Base-by-base conservation (phyloP, 2,888 invertebrate species). In the Amphipyra tragopoginis region DNA sequence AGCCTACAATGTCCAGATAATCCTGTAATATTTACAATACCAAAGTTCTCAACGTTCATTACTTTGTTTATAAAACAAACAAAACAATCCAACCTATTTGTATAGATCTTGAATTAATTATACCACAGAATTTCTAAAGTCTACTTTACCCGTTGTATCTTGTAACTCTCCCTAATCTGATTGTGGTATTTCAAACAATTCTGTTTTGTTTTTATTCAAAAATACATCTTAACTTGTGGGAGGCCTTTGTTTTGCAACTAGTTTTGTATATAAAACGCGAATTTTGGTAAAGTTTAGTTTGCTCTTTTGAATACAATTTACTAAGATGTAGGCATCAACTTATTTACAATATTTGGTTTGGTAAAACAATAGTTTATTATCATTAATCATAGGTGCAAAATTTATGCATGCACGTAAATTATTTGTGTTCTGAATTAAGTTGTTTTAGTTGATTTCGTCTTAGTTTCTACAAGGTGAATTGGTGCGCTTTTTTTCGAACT, bases 271-370 rank as follows among this genome's bases (percentile, higher is more conserved):
- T 13, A 29, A 47, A 55, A 51, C 42, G 45, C 58, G 29, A 40
- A 66, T 39, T 72, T 72, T 66, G 15, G 11, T 45, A 39, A 58
- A 58, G 39, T 57, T 65, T 50, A 14, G 42, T 66, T 51, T 39
- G 14, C 14, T 51, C 29, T 43, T 50, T 42, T 13, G 57, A 65
- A 50, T 29, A 29, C 50, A 51, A 10, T 72, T 29, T 56, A 48
- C 43, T 33, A 21, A 29, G 7, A 29, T 1, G 36, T 49, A 45
- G n/a, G 38, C 42, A 26, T 39, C 29, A 14, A 39, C 8, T 42
- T 39, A 26, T 53, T 67, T 52, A 7, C 39, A 26, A 6, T 36
- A 45, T 26, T 44, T 29, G 34, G 52, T 58, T 51, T 33, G 36
- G 21, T 51, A 2, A 52, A 56, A 21, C 14, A 51, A 38, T 43